Conservation (phyloP, 1,140 invertebrate species). For the Neelides sp. region DNA sequence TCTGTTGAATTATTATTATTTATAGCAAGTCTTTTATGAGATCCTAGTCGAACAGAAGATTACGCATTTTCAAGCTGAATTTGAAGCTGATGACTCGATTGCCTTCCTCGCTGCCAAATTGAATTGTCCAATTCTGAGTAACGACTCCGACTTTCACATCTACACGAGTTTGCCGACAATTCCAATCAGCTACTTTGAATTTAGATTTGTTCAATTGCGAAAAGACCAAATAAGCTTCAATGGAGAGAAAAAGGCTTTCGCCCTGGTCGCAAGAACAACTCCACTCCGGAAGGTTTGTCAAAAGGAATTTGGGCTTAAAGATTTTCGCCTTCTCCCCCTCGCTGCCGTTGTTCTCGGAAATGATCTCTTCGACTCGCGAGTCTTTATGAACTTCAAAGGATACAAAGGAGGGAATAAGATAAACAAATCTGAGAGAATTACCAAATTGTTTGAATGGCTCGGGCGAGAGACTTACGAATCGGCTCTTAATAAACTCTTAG, state of each 20-base stretch:
- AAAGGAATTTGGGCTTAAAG: constrained; percentile 16
- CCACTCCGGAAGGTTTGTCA: constrained; percentile 7
- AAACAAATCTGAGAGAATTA: constrained; percentile 5
- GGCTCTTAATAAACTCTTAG: constrained; percentile 6
- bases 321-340: constrained; percentile 13
- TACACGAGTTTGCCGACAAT: constrained; percentile 38
- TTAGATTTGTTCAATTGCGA: constrained; percentile 10
- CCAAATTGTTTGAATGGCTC: constrained; percentile 15
- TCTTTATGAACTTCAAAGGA: constrained; percentile 8
- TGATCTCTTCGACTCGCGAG: constrained; percentile 11
- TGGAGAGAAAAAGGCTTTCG: constrained; percentile 1
- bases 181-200: constrained; percentile 36
- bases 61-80: constrained; percentile 37
- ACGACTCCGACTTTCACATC: constrained; percentile 44
- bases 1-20: constrained; percentile 24
- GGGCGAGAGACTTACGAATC: constrained; percentile 14
- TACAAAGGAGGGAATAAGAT: not conserved
- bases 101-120: constrained; percentile 39
- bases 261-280: constrained; percentile 4
- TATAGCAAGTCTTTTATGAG: constrained; percentile 36
- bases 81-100: constrained; percentile 42
- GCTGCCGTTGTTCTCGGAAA: constrained; percentile 25
- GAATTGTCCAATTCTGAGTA: constrained; percentile 41
- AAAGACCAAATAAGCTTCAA: constrained; percentile 5
- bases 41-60: constrained; percentile 37